Conservation (phyloP, 2,888 invertebrate genomes). For the Drosophila peninsularis region DNA sequence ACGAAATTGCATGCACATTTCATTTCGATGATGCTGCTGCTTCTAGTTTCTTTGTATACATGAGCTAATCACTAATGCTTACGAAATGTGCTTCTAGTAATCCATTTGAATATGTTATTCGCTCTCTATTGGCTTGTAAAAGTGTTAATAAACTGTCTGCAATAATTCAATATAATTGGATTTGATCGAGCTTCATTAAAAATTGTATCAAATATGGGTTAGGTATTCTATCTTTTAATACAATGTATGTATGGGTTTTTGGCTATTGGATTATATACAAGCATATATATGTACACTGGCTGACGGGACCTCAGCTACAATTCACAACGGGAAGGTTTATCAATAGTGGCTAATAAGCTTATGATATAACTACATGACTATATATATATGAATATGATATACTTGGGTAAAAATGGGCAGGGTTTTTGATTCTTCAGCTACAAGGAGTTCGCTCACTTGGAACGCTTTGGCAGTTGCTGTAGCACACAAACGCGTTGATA, state of each 20-base stretch:
- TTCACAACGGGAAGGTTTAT: conserved; percentile 32
- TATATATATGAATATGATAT: conserved; percentile 31
- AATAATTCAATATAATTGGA: conserved; percentile 30
- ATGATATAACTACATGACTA: conserved; percentile 21
- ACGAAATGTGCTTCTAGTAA: background rate
- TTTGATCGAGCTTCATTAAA: conserved; percentile 39
- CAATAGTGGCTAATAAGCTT: conserved; percentile 34
- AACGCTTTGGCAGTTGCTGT: conserved; percentile 72
- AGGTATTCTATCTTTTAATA: conserved; percentile 9
- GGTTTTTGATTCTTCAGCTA: conserved; percentile 26
- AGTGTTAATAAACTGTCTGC: conserved; percentile 18
- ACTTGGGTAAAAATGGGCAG: conserved; percentile 46
- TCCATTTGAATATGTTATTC: background rate
- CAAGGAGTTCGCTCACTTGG: conserved; percentile 39
- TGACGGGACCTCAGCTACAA: conserved; percentile 42
- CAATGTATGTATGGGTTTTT: conserved; percentile 9
- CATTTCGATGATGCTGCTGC: conserved; percentile 14
- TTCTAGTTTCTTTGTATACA: background rate
- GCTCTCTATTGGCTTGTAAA: background rate
- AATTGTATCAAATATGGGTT: conserved; percentile 35
- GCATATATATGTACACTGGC: conserved; percentile 50
- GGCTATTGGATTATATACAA: conserved; percentile 41
- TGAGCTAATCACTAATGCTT: conserved; percentile 2
- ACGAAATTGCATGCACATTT: conserved; percentile 18
- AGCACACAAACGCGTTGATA: conserved; percentile 55